Base-by-base conservation (phyloP, 2,797 vertebrate species). In the Sebastes vulpes region DNA sequence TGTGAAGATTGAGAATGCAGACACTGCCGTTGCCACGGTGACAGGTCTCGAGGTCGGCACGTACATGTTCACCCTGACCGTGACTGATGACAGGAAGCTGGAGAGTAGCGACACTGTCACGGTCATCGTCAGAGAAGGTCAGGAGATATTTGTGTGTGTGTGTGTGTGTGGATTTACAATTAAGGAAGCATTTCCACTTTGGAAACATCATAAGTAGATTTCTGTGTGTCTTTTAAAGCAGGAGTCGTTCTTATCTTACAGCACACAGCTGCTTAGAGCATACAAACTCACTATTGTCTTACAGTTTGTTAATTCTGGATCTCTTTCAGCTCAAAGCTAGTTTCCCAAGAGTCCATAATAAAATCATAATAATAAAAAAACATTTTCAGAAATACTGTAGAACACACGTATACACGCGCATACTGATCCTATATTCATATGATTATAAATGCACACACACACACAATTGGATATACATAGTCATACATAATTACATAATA, bases 61-160 rank as follows among this genome's bases (percentile, higher is more conserved):
- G 0, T 99, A 99, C 0, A 95, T 96, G 89, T 99, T 99, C 89
- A 98, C 96, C 25, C 93, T 99, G 94, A 99, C 97, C 0, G 99
- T 99, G 71, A 97, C 96, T 1, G 99, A 99, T 53, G 98, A 98
- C 85, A 95, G 98, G 92, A 97, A 95, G 75, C 95, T 99, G 91
- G 95, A 97, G 90, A 97, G 96, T 86, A 96, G 93, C n/a, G 97
- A 97, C 92, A 95, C 95, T 0, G 98, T 99, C 75, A 97, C 93
- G 0, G 98, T 99, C 91, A 97, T 98, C 9, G 98, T 98, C 83
- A 97, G 95, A 91, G 98, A 99, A 96, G 99, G 99, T 94, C 4
- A n/a, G 63, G 0, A 16, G 2, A 0, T 32, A 0, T 52, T 4
- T 21, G 4, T 97, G 84, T 0, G 20, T 42, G 31, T 26, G 25